These are phyloP conservation scores for Phyllostomus hastatus DNA, from an alignment of 2,113 vertebrate species.

Conservation along the genomic window DNA sequence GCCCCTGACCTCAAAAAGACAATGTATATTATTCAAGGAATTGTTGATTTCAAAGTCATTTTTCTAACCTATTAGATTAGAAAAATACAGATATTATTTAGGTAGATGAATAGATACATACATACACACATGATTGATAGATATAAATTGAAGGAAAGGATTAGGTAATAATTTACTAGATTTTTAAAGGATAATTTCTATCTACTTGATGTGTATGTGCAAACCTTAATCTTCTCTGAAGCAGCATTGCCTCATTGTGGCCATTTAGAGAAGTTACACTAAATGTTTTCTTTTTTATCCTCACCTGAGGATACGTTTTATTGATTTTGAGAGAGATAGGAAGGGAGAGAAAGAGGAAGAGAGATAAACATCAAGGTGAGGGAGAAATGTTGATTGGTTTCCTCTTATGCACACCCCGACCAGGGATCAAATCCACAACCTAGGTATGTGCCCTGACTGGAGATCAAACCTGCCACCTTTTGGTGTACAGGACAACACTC, in stretches of 20 bases:
- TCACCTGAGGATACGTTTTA: no score
- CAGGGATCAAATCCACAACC: no score
- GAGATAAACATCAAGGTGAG: no score
- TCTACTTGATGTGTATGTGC: not conserved
- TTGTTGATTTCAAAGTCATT: not conserved
- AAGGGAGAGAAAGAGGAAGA: no score
- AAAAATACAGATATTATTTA: not conserved
- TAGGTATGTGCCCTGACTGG: no score
- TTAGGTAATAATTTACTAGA: not conserved
- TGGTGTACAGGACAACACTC: no score
- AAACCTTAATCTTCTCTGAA: not conserved
- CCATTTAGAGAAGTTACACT: not conserved
- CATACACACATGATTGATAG: not conserved
- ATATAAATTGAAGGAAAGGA: not conserved
- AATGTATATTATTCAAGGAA: not conserved
- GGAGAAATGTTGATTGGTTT: no score
- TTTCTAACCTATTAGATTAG: not conserved
- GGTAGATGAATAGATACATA: not conserved
- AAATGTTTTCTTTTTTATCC: not conserved
- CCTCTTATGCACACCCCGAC: no score
- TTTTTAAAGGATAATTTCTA: not conserved
- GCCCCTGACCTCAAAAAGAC: not conserved
- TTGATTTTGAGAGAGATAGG: no score
- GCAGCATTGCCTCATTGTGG: slow-evolving; percentile 30
- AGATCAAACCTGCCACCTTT: no score